These are phyloP conservation scores for Leiothrix lutea DNA, from an alignment of 2,113 vertebrate species.

Conservation along the genomic window DNA sequence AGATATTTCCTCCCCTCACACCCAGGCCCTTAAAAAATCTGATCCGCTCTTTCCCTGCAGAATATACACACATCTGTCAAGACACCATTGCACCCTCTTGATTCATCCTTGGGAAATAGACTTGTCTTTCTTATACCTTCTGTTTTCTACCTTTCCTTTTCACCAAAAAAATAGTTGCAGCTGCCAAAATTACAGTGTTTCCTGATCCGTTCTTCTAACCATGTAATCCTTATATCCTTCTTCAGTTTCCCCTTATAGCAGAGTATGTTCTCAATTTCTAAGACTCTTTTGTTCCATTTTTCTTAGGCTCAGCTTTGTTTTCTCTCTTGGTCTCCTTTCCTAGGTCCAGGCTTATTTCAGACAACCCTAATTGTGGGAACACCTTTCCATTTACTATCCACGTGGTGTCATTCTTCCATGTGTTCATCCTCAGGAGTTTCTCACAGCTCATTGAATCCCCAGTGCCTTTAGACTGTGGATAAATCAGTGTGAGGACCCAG, in stretches of 20 bases:
- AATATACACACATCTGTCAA: neutral
- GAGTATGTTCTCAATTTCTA: neutral
- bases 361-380: neutral
- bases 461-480: neutral
- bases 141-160: neutral
- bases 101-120: neutral
- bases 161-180: neutral
- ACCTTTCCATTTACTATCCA: neutral
- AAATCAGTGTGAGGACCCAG: neutral
- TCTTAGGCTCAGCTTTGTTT: neutral
- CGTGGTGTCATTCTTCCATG: neutral
- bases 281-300: neutral
- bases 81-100: neutral
- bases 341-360: neutral
- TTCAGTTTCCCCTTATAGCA: neutral
- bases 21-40: neutral
- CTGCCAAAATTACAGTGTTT: neutral
- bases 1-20: neutral
- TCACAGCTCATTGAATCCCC: neutral
- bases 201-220: neutral
- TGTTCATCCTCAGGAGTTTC: neutral
- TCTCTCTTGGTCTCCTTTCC: neutral
- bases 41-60: neutral
- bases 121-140: neutral
- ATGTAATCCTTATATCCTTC: neutral